Base-by-base conservation (phyloP, 2,888 invertebrate genomes). In the Homarus gammarus region DNA sequence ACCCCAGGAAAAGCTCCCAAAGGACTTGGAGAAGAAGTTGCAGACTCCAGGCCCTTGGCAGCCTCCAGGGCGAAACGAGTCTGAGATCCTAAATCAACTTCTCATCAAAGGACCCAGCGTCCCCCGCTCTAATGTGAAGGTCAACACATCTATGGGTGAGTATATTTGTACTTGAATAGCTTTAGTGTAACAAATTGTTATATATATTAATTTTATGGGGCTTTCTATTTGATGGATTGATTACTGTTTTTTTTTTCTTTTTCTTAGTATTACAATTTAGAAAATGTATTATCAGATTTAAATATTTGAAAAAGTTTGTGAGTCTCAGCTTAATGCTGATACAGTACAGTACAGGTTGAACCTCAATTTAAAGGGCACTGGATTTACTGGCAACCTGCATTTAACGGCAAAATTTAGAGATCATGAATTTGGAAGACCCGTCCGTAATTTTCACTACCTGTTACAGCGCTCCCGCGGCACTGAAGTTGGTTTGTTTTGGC, bases 1-100 rank as follows among this genome's bases (percentile, higher is more conserved):
- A 51, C 91, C 91, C 6, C 88, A 88, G 72, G 91, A 88, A 36
- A 91, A 91, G 82, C 85, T 91, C 64, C 91, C 91, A 49, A 91
- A 91, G 88, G 79, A 89, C 81, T 51, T 91, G 56, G 83, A 85
- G 51, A 78, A 84, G 70, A 88, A 88, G 56, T n/a, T 84, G 56
- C 78, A 84, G 38, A 64, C 77, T 33, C 78, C 87, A 15, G 83
- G 78, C 6, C 72, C 88, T 51, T 86, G 82, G 84, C 88, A 84
- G 78, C 15, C 64, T 36, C 31, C 84, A 0, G 70, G 78, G n/a
- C 78, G 64, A 38, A 79, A 51, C 64, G 79, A 88, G 49, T 68
- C 88, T 0, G 81, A 88, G 77, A 91, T 91, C 33, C 88, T 91
- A 12, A 85, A 49, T 27, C 88, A 88, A 31, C 75, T 91, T 6